Evolutionary conservation across 2,888 invertebrate species (phyloP), one percentile per base, ranked within the genome.

Genomic region (Rugalucina vietnamica): DNA sequence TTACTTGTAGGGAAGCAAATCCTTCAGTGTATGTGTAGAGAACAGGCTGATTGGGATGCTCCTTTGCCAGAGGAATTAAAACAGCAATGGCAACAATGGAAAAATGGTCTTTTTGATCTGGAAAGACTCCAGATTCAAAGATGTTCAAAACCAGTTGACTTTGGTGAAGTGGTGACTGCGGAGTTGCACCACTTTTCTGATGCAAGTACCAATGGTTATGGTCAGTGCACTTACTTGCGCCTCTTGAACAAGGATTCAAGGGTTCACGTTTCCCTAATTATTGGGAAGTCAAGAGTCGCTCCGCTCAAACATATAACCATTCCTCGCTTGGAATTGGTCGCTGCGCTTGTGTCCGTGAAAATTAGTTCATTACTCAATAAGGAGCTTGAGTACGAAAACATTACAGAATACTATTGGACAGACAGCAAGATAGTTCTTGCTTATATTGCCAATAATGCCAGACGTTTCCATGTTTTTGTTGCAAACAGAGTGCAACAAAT

Each of bases 401-500:
- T 75, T 49, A 39, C 12, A 27, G 81, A 83, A 29, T 81, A 21
- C 21, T 54, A 27, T n/a, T 90, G 86, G 88, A 90, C 90, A 14
- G 90, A 91, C 65, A 81, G 81, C 3, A 73, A 43, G 14, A 84
- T 88, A 8, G 88, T 90, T 0, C 81, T 90, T 32, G 86, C 87
- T 8, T 90, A 90, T 73, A 87, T 90, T 12, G 78, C 39, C 8
- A 91, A 90, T 32, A 84, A 86, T 27, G 78, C 84, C 5, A 75
- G 81, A 32, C 54, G 88, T 21, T 90, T 90, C 37, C 89, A 89
- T 27, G 78, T 84, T 0, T 90, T 88, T 73, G 90, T 91, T 12
- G 87, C 86, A 1, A 90, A 89, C 76, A 70, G 89, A 27, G 82
- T 91, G n/a, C 84, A 88, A 69, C 54, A 80, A 24, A 89, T 90